Conservation (phyloP, 2,113 vertebrate genomes). For the Dascyllus trimaculatus region DNA sequence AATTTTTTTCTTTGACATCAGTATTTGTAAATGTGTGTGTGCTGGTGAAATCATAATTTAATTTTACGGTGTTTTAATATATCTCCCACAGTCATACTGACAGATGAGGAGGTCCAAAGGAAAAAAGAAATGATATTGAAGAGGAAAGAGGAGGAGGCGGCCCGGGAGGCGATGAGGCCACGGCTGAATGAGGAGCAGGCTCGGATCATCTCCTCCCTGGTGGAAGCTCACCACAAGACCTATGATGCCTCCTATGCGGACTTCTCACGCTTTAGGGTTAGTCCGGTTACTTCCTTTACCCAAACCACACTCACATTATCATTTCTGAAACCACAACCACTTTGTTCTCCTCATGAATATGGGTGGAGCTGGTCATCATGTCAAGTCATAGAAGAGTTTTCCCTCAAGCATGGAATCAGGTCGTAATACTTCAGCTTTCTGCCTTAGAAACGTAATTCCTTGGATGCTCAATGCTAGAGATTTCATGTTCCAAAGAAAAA, state of each 20-base stretch:
- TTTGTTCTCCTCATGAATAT: constrained; percentile 1
- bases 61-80: neutral
- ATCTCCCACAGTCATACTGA: constrained; percentile 91
- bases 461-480: too few relatives aligned
- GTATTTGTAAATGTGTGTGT: neutral
- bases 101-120: constrained; percentile 96
- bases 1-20: neutral
- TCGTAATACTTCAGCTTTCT: too few relatives aligned
- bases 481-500: too few relatives aligned
- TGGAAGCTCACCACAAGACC: constrained; percentile 97
- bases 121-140: constrained; percentile 96
- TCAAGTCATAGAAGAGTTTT: neutral
- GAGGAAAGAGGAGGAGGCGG: constrained; percentile 95
- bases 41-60: neutral
- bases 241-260: constrained; percentile 94
- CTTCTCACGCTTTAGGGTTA: constrained; percentile 93
- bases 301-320: constrained; percentile 11
- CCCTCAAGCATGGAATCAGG: too few relatives aligned
- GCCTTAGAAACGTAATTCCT: too few relatives aligned
- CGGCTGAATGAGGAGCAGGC: constrained; percentile 92
- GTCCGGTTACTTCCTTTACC: constrained; percentile 30
- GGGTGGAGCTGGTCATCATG: constrained; percentile 18
- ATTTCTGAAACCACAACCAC: neutral
- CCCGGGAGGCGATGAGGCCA: constrained; percentile 91
- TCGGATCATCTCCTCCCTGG: constrained; percentile 87